Base-by-base conservation (phyloP, 2,797 vertebrate species). In the Prionace glauca region DNA sequence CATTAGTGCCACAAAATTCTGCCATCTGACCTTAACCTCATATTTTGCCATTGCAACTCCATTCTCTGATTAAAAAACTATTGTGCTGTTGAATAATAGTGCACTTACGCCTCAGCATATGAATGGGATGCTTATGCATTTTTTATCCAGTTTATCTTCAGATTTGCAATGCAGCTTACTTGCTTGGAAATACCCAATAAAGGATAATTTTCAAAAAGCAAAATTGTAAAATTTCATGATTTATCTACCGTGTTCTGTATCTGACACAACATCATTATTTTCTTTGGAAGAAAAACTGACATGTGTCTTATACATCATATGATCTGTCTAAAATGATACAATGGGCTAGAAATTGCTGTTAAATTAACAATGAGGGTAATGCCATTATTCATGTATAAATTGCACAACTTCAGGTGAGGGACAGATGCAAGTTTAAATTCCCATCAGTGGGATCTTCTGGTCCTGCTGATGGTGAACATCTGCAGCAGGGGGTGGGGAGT, bases 61-160 rank as follows among this genome's bases (percentile, higher is more conserved):
- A 71, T 94, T 72, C 74, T 72, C 69, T 41, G n/a, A 92, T 69
- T 95, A 95, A 72, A 94, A 77, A 45, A 56, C 45, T 50, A 95
- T 56, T 95, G 41, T 45, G 10, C 45, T 95, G 93, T 71, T 95
- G 93, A 94, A 74, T 95, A 95, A 95, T 56, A 95, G 29, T 94
- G 16, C 29, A 94, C 29, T 94, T 94, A 74, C 24, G 32, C 14
- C 69, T 26, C 69, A 60, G 71, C 10, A 4, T 18, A 95, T 95
- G 62, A 92, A 92, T 67, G 90, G 60, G 32, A 92, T 69, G 24
- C 26, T 77, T 77, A 56, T n/a, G 14, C 36, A 94, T 74, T 94
- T 94, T 94, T 94, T 36, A 94, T 56, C 16, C 36, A 93, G 36
- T 71, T 94, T 94, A 77, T 56, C 45, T 95, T 94, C 41, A 74